Evolutionary conservation across 2,888 invertebrate species (phyloP), one percentile per base, ranked within the genome.

Genomic region (Acanthosepion lycidas): DNA sequence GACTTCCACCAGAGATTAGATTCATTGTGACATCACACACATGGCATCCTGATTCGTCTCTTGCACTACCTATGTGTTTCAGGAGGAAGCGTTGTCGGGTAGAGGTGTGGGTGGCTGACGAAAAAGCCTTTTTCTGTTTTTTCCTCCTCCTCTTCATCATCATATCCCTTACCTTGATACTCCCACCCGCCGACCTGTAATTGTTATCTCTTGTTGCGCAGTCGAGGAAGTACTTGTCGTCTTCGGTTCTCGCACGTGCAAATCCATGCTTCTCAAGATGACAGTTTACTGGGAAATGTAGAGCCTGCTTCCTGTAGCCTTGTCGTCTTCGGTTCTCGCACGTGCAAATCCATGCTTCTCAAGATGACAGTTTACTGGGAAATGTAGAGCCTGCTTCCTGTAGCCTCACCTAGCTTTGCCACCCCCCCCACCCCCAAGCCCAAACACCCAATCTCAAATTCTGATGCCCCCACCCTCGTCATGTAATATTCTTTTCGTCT

Each of bases 21-120:
- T 78, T 78, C 78, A 78, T 78, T 78, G 78, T 78, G 78, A 78
- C 78, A 78, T 78, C 78, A 78, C 78, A 78, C 78, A 78, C 78
- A 78, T 78, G 78, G 78, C 78, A 78, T 78, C n/a, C 78, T 78
- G 15, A 78, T 33, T 78, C n/a, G 78, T 78, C 78, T 33, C n/a
- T 9, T 78, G 78, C 33, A 33, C n/a, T n/a, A 78, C 78, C 78
- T 33, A 78, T 78, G 78, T 33, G 78, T 78, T 78, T n/a, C 78
- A 78, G 78, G n/a, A 78, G n/a, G 78, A n/a, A 78, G 78, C n/a
- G 15, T 33, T 78, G n/a, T 78, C n/a, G 28, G 78, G 28, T 78
- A n/a, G n/a, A 78, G 78, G 33, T 33, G 15, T 1, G 9, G 6
- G 78, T 18, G n/a, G 28, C 3, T 12, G n/a, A 78, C 15, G 78